Conservation (phyloP, 2,797 vertebrate species). For the Heteromormyrus szaboi region DNA sequence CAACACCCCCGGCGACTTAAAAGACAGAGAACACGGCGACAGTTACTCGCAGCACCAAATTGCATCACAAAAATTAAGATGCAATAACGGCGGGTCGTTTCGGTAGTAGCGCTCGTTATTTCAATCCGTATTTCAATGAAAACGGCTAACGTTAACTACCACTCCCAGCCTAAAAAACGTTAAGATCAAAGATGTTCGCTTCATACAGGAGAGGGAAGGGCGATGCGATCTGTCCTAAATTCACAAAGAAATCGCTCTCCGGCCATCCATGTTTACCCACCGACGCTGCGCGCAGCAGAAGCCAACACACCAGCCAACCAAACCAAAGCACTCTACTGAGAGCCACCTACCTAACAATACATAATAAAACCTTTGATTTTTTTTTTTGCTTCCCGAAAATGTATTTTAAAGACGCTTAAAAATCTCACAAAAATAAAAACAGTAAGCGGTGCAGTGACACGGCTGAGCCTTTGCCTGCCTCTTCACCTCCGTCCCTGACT, state of each 20-base stretch:
- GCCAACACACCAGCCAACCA: background rate
- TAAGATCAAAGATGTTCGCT: background rate
- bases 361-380: background rate
- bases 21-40: background rate
- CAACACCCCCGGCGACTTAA: constrained; percentile 41
- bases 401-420: background rate
- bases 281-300: constrained; percentile 19
- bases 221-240: constrained; percentile 48
- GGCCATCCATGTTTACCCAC: constrained; percentile 58
- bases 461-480: background rate
- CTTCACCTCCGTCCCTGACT: background rate
- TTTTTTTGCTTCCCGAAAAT: background rate
- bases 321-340: background rate
- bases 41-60: background rate
- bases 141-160: background rate
- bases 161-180: background rate
- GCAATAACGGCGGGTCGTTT: background rate
- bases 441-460: background rate
- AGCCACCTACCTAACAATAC: background rate
- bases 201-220: constrained; percentile 27
- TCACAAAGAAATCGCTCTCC: constrained; percentile 40
- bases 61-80: background rate
- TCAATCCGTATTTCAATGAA: background rate
- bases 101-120: background rate
- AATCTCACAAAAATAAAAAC: background rate